Base-by-base conservation (phyloP, 92 coral and sea anemone species). In the Parazoanthus darwini region DNA sequence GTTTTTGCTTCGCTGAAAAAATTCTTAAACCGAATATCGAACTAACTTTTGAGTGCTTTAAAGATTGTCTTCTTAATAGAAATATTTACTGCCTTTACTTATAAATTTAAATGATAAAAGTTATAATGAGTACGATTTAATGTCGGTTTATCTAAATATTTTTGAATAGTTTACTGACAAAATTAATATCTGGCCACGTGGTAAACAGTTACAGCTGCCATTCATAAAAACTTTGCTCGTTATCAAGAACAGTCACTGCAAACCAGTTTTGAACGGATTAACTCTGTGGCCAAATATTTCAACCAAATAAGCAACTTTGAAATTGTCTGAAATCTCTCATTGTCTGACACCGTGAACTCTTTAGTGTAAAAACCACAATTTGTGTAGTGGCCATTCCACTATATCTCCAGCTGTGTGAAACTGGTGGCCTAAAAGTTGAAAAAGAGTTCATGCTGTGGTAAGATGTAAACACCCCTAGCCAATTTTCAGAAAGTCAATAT, bases 181-280 rank as follows among this genome's bases (percentile, higher is more conserved):
- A 79, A 79, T 79, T 50, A 79, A 33, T 46, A n/a, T n/a, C 37
- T 25, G 48, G n/a, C 43, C 82, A 79, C 82, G 67, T 50, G 38
- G 35, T 25, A 4, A 79, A 79, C 13, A 6, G 67, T 79, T 79
- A 20, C 80, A 76, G 48, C 80, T 76, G 80, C 48, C 23, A 5
- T 6, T 50, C 58, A 11, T 10, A 50, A 8, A 22, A 26, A 8
- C 22, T n/a, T 50, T 18, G 2, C 9, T 76, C 51, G 26, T 29
- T 46, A 46, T 5, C 43, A 79, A 48, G 22, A 26, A 23, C 36
- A 29, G 18, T 29, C 42, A 15, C 63, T 48, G 82, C 59, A 2
- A 38, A 39, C 23, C n/a, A 16, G 8, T 4, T 18, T 76, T 6
- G 25, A 3, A 20, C 8, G 46, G 54, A 76, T 42, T 37, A 42